phyloP scores from a whole-genome alignment of 2,113 vertebrate species.

The Amblyornis subalaris region DNA sequence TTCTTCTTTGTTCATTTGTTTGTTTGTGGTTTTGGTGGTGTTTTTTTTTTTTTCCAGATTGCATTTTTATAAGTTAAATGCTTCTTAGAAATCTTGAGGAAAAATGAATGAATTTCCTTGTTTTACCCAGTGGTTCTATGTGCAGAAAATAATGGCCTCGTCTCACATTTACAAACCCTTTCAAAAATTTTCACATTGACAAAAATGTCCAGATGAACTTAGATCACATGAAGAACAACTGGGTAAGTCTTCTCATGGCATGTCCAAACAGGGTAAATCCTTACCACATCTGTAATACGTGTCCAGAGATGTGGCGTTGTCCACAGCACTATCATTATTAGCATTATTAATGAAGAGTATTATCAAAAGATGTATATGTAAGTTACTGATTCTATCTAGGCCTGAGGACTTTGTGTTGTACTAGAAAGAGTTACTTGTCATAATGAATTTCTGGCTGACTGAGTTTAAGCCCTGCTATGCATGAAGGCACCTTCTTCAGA shows the following conservation, averaged over 20 bases:
- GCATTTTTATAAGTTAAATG: neutral
- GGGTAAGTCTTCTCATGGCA: neutral
- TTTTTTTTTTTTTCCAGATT: neutral
- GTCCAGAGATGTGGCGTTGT: neutral
- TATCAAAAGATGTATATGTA: neutral
- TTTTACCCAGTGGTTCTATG: neutral
- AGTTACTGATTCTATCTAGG: neutral
- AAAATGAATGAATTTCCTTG: neutral
- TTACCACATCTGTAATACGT: neutral
- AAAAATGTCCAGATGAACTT: neutral
- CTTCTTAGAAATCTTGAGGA: neutral
- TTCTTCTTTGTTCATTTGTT: neutral
- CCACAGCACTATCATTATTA: neutral
- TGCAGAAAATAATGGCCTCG: neutral
- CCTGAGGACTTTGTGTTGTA: neutral
- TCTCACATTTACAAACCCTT: neutral
- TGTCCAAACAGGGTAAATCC: neutral
- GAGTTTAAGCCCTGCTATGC: neutral
- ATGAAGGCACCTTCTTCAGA: neutral
- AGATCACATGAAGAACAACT: neutral
- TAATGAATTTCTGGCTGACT: neutral
- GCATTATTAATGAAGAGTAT: neutral
- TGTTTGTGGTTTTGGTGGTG: neutral
- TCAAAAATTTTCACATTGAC: neutral
- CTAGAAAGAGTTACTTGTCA: neutral